Conservation (phyloP, 2,888 invertebrate genomes). For the Shargacucullia verbasci region DNA sequence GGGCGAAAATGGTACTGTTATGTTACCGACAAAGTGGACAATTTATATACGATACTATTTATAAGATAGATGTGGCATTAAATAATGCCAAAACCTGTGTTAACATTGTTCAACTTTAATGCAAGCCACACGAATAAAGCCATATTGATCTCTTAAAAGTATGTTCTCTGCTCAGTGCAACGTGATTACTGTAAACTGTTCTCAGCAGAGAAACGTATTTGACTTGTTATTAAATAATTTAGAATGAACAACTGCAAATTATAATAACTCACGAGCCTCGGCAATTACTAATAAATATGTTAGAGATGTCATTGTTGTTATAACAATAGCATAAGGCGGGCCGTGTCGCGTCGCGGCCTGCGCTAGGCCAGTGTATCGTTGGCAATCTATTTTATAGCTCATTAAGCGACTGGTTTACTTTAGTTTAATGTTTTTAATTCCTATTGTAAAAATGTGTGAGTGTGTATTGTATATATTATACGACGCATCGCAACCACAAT, state of each 20-base stretch:
- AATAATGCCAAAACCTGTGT: slow-evolving; percentile 65
- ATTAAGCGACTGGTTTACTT: slow-evolving; percentile 88
- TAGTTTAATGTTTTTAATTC: slow-evolving; percentile 84
- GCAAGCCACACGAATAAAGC: slow-evolving; percentile 77
- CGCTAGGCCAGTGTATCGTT: slow-evolving; percentile 86
- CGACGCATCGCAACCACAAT: slow-evolving; percentile 75
- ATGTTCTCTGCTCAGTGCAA: slow-evolving; percentile 64
- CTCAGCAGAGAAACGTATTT: slow-evolving; percentile 69
- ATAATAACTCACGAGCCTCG: slow-evolving; percentile 78
- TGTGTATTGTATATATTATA: slow-evolving; percentile 86
- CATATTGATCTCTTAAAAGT: slow-evolving; percentile 86
- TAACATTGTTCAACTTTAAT: slow-evolving; percentile 72
- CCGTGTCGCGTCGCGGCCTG: slow-evolving; percentile 60
- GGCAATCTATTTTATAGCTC: slow-evolving; percentile 86
- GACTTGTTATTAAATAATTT: slow-evolving; percentile 81
- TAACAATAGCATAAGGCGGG: slow-evolving; percentile 66
- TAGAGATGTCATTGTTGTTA: slow-evolving; percentile 73
- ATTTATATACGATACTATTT: slow-evolving; percentile 61
- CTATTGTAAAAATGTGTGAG: slow-evolving; percentile 87
- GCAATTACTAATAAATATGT: slow-evolving; percentile 73
- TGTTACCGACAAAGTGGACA: slow-evolving; percentile 71
- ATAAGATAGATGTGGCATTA: slow-evolving; percentile 77
- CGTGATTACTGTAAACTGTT: slow-evolving; percentile 26
- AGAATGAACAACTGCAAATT: slow-evolving; percentile 76
- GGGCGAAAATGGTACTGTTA: slow-evolving; percentile 66